These are phyloP conservation scores for Taurulus bubalis DNA, from an alignment of 2,113 vertebrate genomes.

Conservation along the genomic window DNA sequence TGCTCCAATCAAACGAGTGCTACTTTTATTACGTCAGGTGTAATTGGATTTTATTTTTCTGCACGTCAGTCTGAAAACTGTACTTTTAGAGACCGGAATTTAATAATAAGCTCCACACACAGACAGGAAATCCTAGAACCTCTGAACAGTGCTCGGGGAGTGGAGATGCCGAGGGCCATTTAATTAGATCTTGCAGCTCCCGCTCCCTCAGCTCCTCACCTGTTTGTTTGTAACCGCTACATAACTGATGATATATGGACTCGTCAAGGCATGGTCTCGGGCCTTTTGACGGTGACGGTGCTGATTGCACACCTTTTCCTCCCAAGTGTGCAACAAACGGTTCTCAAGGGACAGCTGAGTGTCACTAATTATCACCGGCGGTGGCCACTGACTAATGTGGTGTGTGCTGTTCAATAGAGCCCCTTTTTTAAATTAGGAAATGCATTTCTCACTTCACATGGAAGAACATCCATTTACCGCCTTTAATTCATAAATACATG, in stretches of 20 bases:
- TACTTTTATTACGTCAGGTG: slow-evolving; percentile 19
- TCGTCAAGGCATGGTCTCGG: slow-evolving; percentile 16
- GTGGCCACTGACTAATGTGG: slow-evolving; percentile 9
- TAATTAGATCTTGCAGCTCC: slow-evolving; percentile 45
- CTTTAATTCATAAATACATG: slow-evolving; percentile 5
- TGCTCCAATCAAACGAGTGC: neutral
- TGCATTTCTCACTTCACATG: slow-evolving; percentile 4
- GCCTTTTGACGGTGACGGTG: slow-evolving; percentile 20
- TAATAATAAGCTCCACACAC: slow-evolving; percentile 50
- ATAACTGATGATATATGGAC: slow-evolving; percentile 49
- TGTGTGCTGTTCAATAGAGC: slow-evolving; percentile 10
- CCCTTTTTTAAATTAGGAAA: slow-evolving; percentile 3
- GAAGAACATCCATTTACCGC: slow-evolving; percentile 24
- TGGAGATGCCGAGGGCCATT: slow-evolving; percentile 30
- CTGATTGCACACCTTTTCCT: slow-evolving; percentile 19
- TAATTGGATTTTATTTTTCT: slow-evolving; percentile 15
- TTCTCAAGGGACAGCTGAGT: no score
- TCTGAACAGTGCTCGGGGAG: slow-evolving; percentile 17
- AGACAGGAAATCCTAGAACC: slow-evolving; percentile 14
- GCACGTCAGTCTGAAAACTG: slow-evolving; percentile 24
- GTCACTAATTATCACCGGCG: slow-evolving; percentile 19
- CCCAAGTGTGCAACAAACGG: slow-evolving; percentile 35
- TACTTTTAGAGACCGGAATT: slow-evolving; percentile 21
- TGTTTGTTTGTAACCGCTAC: slow-evolving; percentile 49
- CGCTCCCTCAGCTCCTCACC: slow-evolving; percentile 26